Evolutionary conservation across 2,113 vertebrate species (phyloP), one percentile per base, ranked within the genome.

Genomic region (Otocyon megalotis): DNA sequence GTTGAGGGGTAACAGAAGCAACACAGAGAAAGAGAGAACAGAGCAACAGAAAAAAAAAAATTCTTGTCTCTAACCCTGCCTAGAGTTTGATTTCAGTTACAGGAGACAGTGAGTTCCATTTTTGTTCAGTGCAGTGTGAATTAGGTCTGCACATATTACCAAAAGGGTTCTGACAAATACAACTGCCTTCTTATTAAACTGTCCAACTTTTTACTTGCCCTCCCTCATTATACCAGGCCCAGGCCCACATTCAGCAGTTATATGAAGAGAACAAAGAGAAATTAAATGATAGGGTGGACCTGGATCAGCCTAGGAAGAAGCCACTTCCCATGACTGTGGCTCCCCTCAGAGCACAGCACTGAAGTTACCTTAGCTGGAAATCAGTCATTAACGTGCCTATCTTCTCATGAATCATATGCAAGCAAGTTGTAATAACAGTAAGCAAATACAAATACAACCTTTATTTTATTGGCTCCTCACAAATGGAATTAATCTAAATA

Each of bases 371-470:
- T 4, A 26, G 28, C 30, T 65, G 56, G 63, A 65, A 76, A 43
- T 92, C 37, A 85, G n/a, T 62, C 54, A 85, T 19, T 35, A 69
- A 54, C 53, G 82, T 30, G 48, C 56, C 67, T 87, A 83, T 90
- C 56, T 48, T 56, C 43, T 82, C 37, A 17, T 85, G 32, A 95
- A 94, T 90, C 26, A 30, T 16, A 53, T 69, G 22, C 10, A 63
- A 86, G 19, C 30, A 94, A 15, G 86, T 80, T 85, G 65, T 89
- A 69, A 89, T 83, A n/a, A 60, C 3, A 67, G 26, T 88, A 72
- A 92, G 14, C 65, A 96, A 71, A 91, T 92, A 60, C 60, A 95
- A 96, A 84, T 88, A 37, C 24, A 90, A 35, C 12, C n/a, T 72
- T 85, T 53, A 93, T 88, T 88, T 80, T 81, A 11, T 67, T 88